Evolutionary conservation across 2,797 vertebrate species (phyloP), one percentile per base, ranked within the genome.

Genomic region (Acrocephalus scirpaceus): DNA sequence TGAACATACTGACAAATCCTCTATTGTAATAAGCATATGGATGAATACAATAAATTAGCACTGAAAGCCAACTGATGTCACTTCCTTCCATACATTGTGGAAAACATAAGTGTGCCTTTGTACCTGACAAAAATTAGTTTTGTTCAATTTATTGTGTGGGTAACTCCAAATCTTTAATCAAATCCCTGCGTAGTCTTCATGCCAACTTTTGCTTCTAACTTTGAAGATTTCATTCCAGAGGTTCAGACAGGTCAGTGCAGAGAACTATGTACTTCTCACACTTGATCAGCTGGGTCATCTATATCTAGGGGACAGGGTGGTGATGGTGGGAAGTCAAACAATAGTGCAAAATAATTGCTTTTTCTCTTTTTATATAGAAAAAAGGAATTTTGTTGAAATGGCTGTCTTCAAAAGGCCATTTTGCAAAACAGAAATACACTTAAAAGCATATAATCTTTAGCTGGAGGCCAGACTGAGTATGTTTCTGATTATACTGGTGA

Each of bases 401-500:
- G 71, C 75, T 91, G 96, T 96, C 97, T 98, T 98, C 97, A 97
- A 98, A 98, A 98, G 96, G 95, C 96, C 93, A 95, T 96, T 97
- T 97, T 76, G 58, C 92, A 94, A 97, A 96, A 89, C 94, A 95
- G 90, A 96, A 97, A 97, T 97, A 95, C 90, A 97, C 97, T 98
- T 97, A 97, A 97, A 98, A 98, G 98, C 97, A 86, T 94, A 96
- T 97, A 95, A 90, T 94, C 96, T 96, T 93, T 98, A 91, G 97
- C 98, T 98, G 93, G 96, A 98, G 98, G 97, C 97, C 97, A 97
- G 96, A 94, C 92, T 93, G 62, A 93, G 96, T 97, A 95, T 98
- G 98, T 98, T 98, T 98, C 98, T 98, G 97, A 98, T 98, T 98
- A 98, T 91, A 81, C 77, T 51, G 88, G 80, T 98, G 98, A 98